Base-by-base conservation (phyloP, 2,113 vertebrate genomes). In the Anolis sagrei region DNA sequence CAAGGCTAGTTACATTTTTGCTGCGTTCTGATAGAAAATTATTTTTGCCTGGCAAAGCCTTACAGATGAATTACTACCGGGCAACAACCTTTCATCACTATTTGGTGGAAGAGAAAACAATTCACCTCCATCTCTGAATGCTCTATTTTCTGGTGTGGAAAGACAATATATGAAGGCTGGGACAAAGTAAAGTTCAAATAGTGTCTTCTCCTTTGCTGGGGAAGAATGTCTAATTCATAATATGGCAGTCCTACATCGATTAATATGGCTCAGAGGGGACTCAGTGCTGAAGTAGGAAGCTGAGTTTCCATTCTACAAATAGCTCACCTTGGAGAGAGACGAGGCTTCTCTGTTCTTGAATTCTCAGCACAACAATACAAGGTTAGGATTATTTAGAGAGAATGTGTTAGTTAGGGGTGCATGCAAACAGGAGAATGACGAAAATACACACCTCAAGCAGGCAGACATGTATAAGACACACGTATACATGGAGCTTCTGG, bases 11-110 rank as follows among this genome's bases (percentile, higher is more conserved):
- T 85, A 91, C 86, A 73, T 91, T 88, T 75, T 66, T 90, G 77
- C 68, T 81, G 34, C 89, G 34, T 58, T 83, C 69, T 62, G 39
- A 84, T 73, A 84, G 39, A 23, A n/a, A 86, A 79, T 86, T 79
- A 34, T 76, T 76, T 76, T 75, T 75, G 72, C 86, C 82, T 78
- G 79, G 80, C 18, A 90, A 92, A 91, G 70, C 4, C 86, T 21
- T 86, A 76, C 87, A 81, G 51, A 78, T 90, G 83, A 90, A 87
- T 93, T 89, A 93, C 83, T 64, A 76, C 23, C 79, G 86, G 81
- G 87, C 82, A 92, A 76, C 27, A 84, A 70, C 44, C 72, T 92
- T 93, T 90, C 83, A 87, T 91, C 90, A 90, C 49, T 80, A 84
- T 86, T 86, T 81, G 44, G 86, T 93, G 80, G 91, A 86, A 89